These are phyloP conservation scores for Accipiter virgatus DNA, from an alignment of 2,113 vertebrate genomes.

Conservation along the genomic window DNA sequence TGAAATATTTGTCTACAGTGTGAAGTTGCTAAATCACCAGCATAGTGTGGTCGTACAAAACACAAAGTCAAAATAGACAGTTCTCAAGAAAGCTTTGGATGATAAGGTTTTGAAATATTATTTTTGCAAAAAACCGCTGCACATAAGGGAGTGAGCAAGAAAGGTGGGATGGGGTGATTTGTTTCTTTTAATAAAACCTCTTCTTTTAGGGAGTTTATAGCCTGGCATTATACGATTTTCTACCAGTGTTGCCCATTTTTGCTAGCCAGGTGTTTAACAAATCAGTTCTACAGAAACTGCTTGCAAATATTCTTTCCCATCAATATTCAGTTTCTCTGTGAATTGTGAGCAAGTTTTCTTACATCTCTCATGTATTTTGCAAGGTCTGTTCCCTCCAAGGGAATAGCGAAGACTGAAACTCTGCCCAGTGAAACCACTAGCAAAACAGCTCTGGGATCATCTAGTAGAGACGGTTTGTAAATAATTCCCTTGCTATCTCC, in stretches of 20 bases:
- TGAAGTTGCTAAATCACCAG: background rate
- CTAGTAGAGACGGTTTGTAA: background rate
- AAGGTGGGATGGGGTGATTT: background rate
- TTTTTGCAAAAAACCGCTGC: background rate
- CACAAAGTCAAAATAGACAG: slow-evolving; percentile 11
- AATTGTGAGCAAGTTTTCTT: background rate
- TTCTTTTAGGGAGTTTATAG: background rate
- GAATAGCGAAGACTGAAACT: background rate
- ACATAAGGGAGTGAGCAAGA: background rate
- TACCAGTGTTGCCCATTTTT: background rate
- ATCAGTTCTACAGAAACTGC: background rate
- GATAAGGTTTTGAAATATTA: background rate
- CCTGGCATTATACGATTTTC: background rate
- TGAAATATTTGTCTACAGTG: background rate
- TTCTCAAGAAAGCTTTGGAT: background rate
- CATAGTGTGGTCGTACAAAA: background rate
- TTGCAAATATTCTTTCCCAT: background rate
- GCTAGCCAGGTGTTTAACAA: background rate
- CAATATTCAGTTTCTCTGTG: background rate
- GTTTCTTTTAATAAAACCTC: background rate
- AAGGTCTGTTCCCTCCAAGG: background rate
- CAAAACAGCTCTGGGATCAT: background rate
- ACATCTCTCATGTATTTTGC: background rate
- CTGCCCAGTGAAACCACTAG: background rate
- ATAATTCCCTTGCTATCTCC: background rate